A percentile compares a stretch with the other conserved stretches of the same genome.
Conservation (phyloP, 2,797 vertebrate species). For the Ara ararauna region DNA sequence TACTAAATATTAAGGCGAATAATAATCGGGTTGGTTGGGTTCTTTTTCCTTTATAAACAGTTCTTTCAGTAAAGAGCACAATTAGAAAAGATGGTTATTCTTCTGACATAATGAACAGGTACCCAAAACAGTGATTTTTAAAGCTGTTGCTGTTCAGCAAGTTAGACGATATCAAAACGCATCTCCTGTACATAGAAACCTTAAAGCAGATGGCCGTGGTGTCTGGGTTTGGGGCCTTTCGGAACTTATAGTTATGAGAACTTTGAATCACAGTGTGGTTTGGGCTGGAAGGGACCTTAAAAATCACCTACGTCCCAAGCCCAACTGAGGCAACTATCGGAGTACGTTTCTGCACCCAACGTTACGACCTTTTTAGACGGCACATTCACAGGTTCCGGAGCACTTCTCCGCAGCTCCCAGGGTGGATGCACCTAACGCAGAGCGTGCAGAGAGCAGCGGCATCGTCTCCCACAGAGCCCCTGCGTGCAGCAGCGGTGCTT, state of each 20-base stretch:
- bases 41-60: not conserved
- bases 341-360: fast-evolving
- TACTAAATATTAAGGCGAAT: not conserved
- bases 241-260: not conserved
- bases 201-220: fast-evolving
- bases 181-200: no score
- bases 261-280: fast-evolving
- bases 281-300: not conserved
- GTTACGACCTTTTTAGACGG: fast-evolving
- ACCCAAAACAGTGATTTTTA: not conserved
- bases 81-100: fast-evolving
- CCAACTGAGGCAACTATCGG: fast-evolving
- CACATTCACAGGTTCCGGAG: fast-evolving
- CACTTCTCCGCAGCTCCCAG: fast-evolving
- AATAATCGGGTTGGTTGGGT: not conserved
- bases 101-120: not conserved
- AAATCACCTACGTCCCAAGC: not conserved
- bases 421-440: fast-evolving
- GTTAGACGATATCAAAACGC: not conserved
- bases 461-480: fast-evolving
- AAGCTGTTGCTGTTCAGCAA: not conserved
- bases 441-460: fast-evolving
- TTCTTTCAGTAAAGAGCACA: not conserved
- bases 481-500: fast-evolving
- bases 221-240: not conserved